Percentiles rank a stretch among this genome's conserved stretches.
phyloP scores from a whole-genome alignment of 2,888 invertebrate species.

The Gymnocheta viridis region DNA sequence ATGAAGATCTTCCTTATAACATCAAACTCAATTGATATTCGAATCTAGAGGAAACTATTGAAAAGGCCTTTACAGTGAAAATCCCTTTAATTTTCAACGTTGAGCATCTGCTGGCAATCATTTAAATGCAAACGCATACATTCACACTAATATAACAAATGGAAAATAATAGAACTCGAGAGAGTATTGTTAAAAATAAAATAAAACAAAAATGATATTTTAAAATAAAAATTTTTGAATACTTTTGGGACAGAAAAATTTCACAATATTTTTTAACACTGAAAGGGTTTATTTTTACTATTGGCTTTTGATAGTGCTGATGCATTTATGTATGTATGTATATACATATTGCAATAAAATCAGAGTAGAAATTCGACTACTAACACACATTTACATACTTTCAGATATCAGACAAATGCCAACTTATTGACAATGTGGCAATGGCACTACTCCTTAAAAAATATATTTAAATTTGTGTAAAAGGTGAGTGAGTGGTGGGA shows the following conservation, averaged over 20 bases:
- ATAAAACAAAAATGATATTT: conserved; percentile 5
- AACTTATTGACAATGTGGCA: conserved; percentile 1
- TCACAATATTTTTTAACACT: background rate
- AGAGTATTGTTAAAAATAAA: background rate
- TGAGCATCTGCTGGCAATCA: background rate
- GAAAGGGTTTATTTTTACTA: background rate
- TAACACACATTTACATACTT: background rate
- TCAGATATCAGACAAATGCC: background rate
- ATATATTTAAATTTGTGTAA: background rate
- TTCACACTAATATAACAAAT: background rate
- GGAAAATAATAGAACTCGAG: conserved; percentile 1
- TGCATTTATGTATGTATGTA: background rate
- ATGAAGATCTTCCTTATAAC: too few species aligned
- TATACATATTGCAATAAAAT: background rate
- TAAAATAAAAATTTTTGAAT: conserved; percentile 7
- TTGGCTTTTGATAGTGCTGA: background rate
- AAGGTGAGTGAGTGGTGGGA: background rate
- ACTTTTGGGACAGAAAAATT: background rate
- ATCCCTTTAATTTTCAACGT: background rate
- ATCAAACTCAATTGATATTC: too few species aligned
- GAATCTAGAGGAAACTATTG: too few species aligned
- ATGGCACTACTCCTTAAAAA: background rate
- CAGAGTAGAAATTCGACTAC: background rate
- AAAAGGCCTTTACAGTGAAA: background rate
- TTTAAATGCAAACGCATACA: background rate